Percentiles rank a stretch among this genome's conserved stretches.
Conservation (phyloP, 37 sponge, comb jelly and placozoan genomes). For the Ephydatia muelleri region DNA sequence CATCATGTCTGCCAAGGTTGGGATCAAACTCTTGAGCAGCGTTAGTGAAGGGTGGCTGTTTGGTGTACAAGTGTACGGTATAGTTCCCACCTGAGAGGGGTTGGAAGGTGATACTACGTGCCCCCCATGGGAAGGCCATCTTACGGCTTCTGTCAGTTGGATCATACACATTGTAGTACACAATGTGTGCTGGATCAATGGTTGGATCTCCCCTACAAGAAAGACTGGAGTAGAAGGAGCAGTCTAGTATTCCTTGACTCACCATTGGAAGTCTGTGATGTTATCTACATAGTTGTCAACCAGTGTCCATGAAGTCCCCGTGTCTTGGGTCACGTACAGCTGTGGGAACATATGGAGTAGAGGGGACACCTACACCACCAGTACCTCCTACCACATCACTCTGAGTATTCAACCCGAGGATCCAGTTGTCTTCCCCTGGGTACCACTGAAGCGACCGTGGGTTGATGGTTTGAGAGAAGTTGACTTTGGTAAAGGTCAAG, state of each 20-base stretch:
- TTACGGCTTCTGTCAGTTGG: conserved; percentile 21
- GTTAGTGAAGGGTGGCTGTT: conserved; percentile 31
- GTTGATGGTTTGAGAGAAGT: conserved; percentile 34
- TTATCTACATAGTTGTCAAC: conserved; percentile 38
- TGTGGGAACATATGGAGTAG: neutral
- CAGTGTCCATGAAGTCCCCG: conserved; percentile 23
- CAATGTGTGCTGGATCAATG: neutral
- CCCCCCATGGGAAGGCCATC: neutral
- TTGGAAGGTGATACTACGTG: neutral
- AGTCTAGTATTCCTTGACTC: neutral
- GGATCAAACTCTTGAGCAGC: conserved; percentile 57
- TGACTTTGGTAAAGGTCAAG: neutral
- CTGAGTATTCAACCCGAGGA: conserved; percentile 30
- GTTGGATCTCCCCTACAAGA: conserved; percentile 48
- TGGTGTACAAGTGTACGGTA: conserved; percentile 43
- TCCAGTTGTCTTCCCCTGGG: conserved; percentile 24
- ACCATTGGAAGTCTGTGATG: conserved; percentile 42
- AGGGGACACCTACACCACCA: too few species aligned
- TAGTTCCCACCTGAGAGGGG: conserved; percentile 15
- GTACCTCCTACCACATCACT: conserved; percentile 5
- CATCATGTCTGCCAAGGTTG: conserved; percentile 51
- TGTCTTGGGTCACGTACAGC: conserved; percentile 51
- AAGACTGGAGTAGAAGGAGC: neutral
- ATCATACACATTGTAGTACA: conserved; percentile 55
- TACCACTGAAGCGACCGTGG: conserved; percentile 44